phyloP scores from a whole-genome alignment of 2,113 vertebrate genomes.

The Actenoides lindsayi region DNA sequence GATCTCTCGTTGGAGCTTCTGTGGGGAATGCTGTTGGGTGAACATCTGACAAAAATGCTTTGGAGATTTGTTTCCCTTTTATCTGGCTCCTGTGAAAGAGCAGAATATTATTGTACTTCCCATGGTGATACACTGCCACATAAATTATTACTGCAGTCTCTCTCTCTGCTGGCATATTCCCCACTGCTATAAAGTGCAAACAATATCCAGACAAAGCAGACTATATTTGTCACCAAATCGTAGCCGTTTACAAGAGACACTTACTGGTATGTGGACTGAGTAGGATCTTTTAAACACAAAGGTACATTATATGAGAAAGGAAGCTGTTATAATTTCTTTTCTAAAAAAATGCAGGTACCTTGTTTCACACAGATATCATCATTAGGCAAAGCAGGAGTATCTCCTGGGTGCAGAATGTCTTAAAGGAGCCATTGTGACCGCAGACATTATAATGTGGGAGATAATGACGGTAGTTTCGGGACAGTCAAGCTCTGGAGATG shows the following conservation, averaged over 20 bases:
- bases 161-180: not conserved
- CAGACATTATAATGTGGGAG: not conserved
- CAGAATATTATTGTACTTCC: constrained; percentile 6
- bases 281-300: not conserved
- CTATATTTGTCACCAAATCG: not conserved
- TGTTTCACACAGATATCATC: not conserved
- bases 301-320: not conserved
- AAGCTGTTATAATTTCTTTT: not conserved
- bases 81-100: not conserved
- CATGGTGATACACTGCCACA: not conserved
- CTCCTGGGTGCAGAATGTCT: not conserved
- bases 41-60: not conserved
- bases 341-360: not conserved
- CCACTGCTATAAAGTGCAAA: not conserved
- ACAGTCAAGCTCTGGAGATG: not conserved
- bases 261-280: not conserved
- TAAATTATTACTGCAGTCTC: constrained; percentile 41
- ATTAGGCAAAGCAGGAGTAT: not conserved
- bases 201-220: not conserved
- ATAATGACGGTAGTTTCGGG: not conserved
- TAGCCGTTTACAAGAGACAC: not conserved
- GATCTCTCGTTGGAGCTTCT: not conserved
- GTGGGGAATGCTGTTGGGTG: not conserved
- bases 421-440: not conserved
- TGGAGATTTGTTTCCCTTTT: constrained; percentile 1